These are phyloP conservation scores for Excalfactoria chinensis DNA, from an alignment of 2,113 vertebrate genomes.

Conservation along the genomic window DNA sequence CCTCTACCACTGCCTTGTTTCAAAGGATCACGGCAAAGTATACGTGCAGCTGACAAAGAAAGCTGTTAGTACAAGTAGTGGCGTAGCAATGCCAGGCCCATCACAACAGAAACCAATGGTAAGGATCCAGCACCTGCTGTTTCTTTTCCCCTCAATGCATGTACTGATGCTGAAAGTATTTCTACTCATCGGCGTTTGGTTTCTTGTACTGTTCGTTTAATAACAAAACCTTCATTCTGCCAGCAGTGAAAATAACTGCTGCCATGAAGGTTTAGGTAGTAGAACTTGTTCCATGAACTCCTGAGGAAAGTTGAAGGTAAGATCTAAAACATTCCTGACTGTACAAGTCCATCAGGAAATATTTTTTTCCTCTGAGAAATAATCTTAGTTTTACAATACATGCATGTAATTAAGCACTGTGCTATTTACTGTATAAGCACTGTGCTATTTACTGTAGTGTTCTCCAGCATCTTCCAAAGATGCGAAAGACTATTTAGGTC, in stretches of 20 bases:
- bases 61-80: constrained; percentile 89
- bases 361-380: neutral
- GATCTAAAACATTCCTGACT: neutral
- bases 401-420: neutral
- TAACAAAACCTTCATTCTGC: neutral
- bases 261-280: rapidly evolving
- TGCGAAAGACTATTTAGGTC: neutral
- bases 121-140: constrained; percentile 22
- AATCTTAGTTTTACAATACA: neutral
- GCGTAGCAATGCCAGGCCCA: constrained; percentile 92
- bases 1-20: constrained; percentile 97
- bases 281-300: neutral
- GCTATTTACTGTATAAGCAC: neutral
- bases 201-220: rapidly evolving
- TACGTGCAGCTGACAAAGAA: constrained; percentile 98
- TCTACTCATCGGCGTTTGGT: neutral
- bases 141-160: neutral
- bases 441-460: neutral
- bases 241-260: neutral
- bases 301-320: neutral
- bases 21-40: constrained; percentile 93
- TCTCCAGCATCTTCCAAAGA: neutral
- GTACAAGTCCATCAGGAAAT: neutral
- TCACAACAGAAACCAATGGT: constrained; percentile 98
- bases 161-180: neutral